Base-by-base conservation (phyloP, 2,113 vertebrate species). In the Catharus bicknelli region DNA sequence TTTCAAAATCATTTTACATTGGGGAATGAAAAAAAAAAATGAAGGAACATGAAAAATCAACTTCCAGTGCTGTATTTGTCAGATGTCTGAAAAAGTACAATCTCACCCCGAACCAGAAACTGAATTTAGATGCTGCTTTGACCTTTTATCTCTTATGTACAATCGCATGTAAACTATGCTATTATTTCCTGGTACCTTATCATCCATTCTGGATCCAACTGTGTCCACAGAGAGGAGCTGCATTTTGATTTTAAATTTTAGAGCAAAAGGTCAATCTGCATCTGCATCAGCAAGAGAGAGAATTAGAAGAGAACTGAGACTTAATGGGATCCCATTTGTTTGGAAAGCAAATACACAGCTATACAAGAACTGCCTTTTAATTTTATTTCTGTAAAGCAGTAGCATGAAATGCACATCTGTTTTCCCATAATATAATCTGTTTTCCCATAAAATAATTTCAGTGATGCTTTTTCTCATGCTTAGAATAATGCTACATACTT, bases 261-360 rank as follows among this genome's bases (percentile, higher is more conserved):
- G 57, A 73, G 85, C 53, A 83, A 87, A 96, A 96, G 89, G 93
- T 93, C 92, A 96, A 73, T 26, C 21, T 75, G 72, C 36, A 86
- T 64, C 21, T 61, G 63, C 47, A 87, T 58, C 59, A 88, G 47
- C 48, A 85, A 80, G 69, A 89, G 50, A 68, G 8, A 78, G 42
- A 92, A 90, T 57, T 73, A 83, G 68, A 93, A 74, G 58, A 84
- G 30, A 53, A 32, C 47, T 38, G 55, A 81, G 70, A 66, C 7
- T 43, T 77, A 89, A 82, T 32, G n/a, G 68, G 26, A 76, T 85
- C 50, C 8, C 1, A 45, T 92, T 90, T 91, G 59, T 91, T 88
- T 61, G 55, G 61, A 83, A 94, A 93, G 76, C 55, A 94, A 87
- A 86, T 77, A 90, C 8, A 20, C 7, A 90, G 14, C 48, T 61